Conservation (phyloP, 2,797 vertebrate species). For the Ispidina lecontei region DNA sequence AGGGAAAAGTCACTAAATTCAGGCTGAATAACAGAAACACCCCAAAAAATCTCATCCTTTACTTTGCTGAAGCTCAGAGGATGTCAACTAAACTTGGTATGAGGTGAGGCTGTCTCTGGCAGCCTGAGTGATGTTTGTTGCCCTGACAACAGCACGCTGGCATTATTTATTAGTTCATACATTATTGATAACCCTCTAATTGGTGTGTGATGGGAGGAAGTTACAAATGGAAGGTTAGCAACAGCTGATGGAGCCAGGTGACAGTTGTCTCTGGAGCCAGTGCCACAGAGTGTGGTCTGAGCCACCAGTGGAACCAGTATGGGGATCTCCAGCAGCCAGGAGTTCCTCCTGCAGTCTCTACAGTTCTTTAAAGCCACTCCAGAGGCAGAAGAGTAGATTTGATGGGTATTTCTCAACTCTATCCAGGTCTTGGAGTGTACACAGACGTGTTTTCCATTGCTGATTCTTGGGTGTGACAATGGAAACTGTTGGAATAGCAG, state of each 20-base stretch:
- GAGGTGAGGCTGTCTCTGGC: neutral
- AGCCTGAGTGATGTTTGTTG: neutral
- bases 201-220: conserved; percentile 38
- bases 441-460: neutral
- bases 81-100: neutral
- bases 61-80: neutral
- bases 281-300: neutral
- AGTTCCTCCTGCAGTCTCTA: neutral
- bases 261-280: conserved; percentile 24
- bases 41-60: neutral
- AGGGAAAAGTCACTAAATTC: neutral
- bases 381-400: neutral
- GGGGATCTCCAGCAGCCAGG: neutral
- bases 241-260: neutral
- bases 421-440: too few species aligned
- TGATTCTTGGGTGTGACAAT: neutral
- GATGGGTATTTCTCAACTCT: neutral
- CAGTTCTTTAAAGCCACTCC: neutral
- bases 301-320: neutral
- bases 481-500: neutral
- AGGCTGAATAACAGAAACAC: neutral
- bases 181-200: conserved; percentile 29
- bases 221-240: conserved; percentile 40
- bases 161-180: conserved; percentile 6
- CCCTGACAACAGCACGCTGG: conserved; percentile 1